Conservation (phyloP, 2,888 invertebrate species). For the Tubiluchus corallicola region DNA sequence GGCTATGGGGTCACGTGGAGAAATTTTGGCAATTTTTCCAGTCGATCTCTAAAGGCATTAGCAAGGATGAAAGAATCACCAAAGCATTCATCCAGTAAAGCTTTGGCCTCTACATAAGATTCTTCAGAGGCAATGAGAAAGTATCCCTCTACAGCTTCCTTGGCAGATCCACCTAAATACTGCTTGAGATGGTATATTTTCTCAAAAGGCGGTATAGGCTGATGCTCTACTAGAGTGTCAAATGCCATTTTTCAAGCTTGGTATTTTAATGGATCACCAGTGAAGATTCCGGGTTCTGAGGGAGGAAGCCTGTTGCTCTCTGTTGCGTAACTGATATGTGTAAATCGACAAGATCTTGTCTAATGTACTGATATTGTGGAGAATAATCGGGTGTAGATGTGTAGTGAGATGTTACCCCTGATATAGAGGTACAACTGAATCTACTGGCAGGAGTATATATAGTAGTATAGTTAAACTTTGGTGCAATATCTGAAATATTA, state of each 20-base stretch:
- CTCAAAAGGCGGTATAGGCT: conserved; percentile 11
- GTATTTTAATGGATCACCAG: conserved; percentile 13
- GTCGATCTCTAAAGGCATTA: conserved; percentile 12
- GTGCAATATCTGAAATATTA: too few relatives aligned
- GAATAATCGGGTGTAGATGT: too few relatives aligned
- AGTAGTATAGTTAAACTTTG: too few relatives aligned
- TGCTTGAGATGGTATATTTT: conserved; percentile 14
- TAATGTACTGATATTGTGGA: too few relatives aligned
- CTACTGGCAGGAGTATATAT: too few relatives aligned
- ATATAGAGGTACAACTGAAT: too few relatives aligned
- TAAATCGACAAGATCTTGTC: too few relatives aligned
- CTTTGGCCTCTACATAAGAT: conserved; percentile 13
- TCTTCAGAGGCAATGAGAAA: conserved; percentile 11
- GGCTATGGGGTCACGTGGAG: conserved; percentile 9
- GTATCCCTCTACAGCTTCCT: conserved; percentile 13
- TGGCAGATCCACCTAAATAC: conserved; percentile 13
- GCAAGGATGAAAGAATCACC: conserved; percentile 13
- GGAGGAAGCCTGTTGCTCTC: conserved; percentile 12
- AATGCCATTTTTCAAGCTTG: conserved; percentile 14
- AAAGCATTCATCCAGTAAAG: conserved; percentile 12
- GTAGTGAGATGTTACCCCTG: too few relatives aligned
- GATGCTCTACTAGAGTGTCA: conserved; percentile 10
- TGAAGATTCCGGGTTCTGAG: conserved; percentile 12
- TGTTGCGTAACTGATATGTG: too few relatives aligned
- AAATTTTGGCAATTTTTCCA: conserved; percentile 13